Evolutionary conservation across 2,888 invertebrate genomes (phyloP), one percentile per base, ranked within the genome.

Genomic region (Lottia gigantea): DNA sequence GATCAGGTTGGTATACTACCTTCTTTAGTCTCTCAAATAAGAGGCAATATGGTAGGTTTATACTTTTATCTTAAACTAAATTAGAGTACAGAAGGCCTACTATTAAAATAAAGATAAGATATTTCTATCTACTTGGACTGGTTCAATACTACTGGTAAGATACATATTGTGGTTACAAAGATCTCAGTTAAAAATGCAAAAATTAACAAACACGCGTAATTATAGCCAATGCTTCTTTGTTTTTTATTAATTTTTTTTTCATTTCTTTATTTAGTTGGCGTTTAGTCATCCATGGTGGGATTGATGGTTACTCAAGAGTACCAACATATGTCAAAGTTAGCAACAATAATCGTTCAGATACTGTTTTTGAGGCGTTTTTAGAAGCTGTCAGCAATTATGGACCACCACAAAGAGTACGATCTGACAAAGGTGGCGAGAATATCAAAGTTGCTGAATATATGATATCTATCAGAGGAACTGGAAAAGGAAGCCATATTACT

Each of bases 351-450:
- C 46, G 49, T 26, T 40, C 73, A 15, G 40, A 14, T 14, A 74
- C 74, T 14, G 73, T 76, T 11, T 47, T 70, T 12, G 19, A 70
- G 3, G 23, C 25, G 19, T 78, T 78, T 66, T 4, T 66, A 15
- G 40, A n/a, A 45, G 76, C 67, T 1, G 67, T 64, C 15, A 19
- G 46, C 7, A 8, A 64, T 19, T 78, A 73, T 68, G 76, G 79
- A 25, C 23, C 70, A 8, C 77, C 79, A 67, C 71, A 74, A n/a
- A 23, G 77, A 7, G 71, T 79, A 6, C 69, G 76, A 4, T 68
- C 66, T 23, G 77, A 79, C 46, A 62, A 75, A 40, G 79, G 79
- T 4, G 68, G 67, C 11, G 79, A 78, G 66, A 78, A 78, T 66
- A 25, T 61, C 16, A 62, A 40, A 26, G 74, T 76, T 2, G 64